A percentile compares a stretch with the other conserved stretches of the same genome.
These are phyloP conservation scores for Lepilemur ruficaudatus DNA, from an alignment of 2,797 vertebrate genomes.

Conservation along the genomic window DNA sequence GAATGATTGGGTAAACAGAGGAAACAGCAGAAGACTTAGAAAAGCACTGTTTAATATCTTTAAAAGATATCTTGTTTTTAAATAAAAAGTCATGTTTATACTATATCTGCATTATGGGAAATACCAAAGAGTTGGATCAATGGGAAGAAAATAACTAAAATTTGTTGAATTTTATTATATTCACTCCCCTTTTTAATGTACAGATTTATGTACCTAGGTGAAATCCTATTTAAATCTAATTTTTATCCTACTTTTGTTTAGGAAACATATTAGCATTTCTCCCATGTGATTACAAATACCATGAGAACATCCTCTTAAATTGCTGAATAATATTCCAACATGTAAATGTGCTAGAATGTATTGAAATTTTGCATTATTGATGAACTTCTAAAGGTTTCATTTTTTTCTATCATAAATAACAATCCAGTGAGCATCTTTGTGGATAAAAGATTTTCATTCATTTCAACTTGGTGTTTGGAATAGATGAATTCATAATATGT, in stretches of 20 bases:
- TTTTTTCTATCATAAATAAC: slow-evolving; percentile 1
- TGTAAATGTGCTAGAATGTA: neutral
- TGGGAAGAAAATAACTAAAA: slow-evolving; percentile 6
- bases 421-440: neutral
- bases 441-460: neutral
- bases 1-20: neutral
- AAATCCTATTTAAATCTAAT: neutral
- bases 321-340: neutral
- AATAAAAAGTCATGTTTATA: neutral
- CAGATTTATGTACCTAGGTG: neutral
- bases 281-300: neutral
- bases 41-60: neutral
- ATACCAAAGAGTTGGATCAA: neutral
- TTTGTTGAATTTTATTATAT: slow-evolving; percentile 10
- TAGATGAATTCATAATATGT: neutral
- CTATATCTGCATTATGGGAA: neutral
- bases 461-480: neutral
- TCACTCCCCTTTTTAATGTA: neutral
- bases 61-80: neutral
- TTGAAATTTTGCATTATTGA: slow-evolving; percentile 2
- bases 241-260: neutral
- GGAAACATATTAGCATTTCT: neutral
- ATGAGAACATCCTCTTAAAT: neutral
- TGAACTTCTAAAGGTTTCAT: slow-evolving; percentile 8
- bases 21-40: neutral